Percentiles rank a stretch among this genome's conserved stretches.
Evolutionary conservation across 2,888 invertebrate genomes (phyloP).

Genomic region (Heliconius hortense): DNA sequence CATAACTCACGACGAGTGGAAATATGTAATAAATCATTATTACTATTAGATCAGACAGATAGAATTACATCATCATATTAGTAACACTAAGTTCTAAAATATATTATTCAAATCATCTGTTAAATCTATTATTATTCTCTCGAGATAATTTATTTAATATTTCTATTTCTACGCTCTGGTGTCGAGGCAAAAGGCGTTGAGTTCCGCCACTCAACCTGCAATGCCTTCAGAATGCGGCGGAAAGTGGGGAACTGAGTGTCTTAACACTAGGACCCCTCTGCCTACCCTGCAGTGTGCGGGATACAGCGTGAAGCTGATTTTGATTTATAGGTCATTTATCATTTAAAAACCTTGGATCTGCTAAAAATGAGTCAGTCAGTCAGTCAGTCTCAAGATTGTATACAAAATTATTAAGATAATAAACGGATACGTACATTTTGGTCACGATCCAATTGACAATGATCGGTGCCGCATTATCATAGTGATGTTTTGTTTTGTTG

Average conservation of each 20-base stretch:
- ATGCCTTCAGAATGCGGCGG: too few species aligned
- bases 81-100: neutral
- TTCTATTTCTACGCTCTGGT: too few species aligned
- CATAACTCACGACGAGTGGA: neutral
- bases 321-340: constrained; percentile 53
- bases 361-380: constrained; percentile 76
- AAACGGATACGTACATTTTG: constrained; percentile 80
- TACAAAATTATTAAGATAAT: constrained; percentile 81
- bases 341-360: constrained; percentile 67
- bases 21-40: neutral
- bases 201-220: too few species aligned
- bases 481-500: constrained; percentile 34
- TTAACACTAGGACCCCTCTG: too few species aligned
- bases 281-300: too few species aligned
- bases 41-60: neutral
- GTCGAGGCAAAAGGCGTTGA: too few species aligned
- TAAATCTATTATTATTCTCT: too few species aligned
- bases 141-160: too few species aligned
- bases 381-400: constrained; percentile 61
- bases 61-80: neutral
- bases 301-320: too few species aligned
- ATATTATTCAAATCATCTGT: neutral
- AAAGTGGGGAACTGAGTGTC: too few species aligned
- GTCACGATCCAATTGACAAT: constrained; percentile 82
- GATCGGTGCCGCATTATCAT: constrained; percentile 70